Conservation (phyloP, 2,888 invertebrate genomes). For the Drosophila koepferae region DNA sequence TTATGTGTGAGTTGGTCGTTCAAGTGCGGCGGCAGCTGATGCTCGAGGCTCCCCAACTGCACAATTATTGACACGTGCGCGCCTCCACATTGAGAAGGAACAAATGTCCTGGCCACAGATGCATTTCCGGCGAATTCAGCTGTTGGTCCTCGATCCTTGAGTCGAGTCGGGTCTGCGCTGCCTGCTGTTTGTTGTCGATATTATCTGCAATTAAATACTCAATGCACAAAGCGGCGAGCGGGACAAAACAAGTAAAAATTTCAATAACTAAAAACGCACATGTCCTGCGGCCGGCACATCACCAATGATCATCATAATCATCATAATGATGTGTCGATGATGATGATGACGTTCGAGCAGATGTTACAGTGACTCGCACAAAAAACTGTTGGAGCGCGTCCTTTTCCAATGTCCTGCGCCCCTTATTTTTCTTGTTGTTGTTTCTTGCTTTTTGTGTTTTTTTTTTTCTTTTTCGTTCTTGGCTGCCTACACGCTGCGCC, state of each 20-base stretch:
- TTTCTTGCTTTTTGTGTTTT: background rate
- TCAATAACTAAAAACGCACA: conserved; percentile 82
- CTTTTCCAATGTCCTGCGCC: conserved; percentile 45
- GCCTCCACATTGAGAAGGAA: conserved; percentile 54
- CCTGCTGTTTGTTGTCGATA: conserved; percentile 73
- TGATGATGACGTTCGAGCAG: conserved; percentile 34
- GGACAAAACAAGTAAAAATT: conserved; percentile 80
- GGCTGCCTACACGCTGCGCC: conserved; percentile 58
- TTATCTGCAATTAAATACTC: conserved; percentile 82
- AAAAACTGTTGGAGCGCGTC: conserved; percentile 76
- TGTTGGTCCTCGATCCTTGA: conserved; percentile 54
- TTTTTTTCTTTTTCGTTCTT: conserved; percentile 1
- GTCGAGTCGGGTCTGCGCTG: conserved; percentile 12
- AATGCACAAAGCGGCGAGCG: conserved; percentile 70
- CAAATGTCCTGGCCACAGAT: conserved; percentile 53
- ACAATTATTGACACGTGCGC: conserved; percentile 77
- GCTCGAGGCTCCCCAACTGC: conserved; percentile 60
- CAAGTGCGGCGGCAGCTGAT: conserved; percentile 62
- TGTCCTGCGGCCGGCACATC: conserved; percentile 57
- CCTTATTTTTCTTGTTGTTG: background rate
- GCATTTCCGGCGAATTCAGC: conserved; percentile 77
- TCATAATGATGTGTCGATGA: conserved; percentile 11
- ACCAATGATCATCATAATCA: conserved; percentile 4
- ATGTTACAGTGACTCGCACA: conserved; percentile 46
- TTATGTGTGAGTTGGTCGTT: background rate